A percentile compares a stretch with the other conserved stretches of the same genome.
phyloP scores from a whole-genome alignment of 2,888 invertebrate genomes.

The Ichneumoninae sp. region DNA sequence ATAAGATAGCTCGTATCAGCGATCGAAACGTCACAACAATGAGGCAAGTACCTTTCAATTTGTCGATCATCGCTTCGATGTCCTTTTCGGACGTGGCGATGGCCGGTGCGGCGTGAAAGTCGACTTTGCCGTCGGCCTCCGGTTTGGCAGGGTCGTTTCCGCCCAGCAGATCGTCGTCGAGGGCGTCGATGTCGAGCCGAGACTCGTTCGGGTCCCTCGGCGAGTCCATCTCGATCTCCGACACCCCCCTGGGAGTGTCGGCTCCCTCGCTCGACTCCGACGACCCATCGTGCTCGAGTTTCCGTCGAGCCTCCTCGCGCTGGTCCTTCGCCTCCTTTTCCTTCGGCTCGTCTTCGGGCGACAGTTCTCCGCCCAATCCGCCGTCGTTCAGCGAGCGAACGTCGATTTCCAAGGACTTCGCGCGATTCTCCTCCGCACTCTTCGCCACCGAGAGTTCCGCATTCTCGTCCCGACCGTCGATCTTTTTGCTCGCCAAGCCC shows the following conservation, averaged over 20 bases:
- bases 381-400: constrained; percentile 11
- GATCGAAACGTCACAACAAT: constrained; percentile 28
- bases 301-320: constrained; percentile 50
- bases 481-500: constrained; percentile 39
- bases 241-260: constrained; percentile 79
- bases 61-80: constrained; percentile 82
- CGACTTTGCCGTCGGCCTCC: constrained; percentile 72
- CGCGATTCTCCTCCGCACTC: constrained; percentile 2
- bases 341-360: constrained; percentile 11
- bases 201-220: constrained; percentile 78
- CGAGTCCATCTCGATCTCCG: constrained; percentile 81
- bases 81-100: constrained; percentile 80
- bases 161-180: constrained; percentile 78
- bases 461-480: neutral
- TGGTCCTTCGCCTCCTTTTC: constrained; percentile 16
- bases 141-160: constrained; percentile 20
- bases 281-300: constrained; percentile 74
- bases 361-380: constrained; percentile 8
- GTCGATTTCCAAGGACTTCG: constrained; percentile 33
- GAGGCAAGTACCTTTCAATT: constrained; percentile 80
- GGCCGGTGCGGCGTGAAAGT: constrained; percentile 74
- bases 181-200: constrained; percentile 76
- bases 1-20: constrained; percentile 25
- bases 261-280: constrained; percentile 80
- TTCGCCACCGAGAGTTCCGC: neutral